Conservation (phyloP, 2,113 vertebrate genomes). For the Lepus americanus region DNA sequence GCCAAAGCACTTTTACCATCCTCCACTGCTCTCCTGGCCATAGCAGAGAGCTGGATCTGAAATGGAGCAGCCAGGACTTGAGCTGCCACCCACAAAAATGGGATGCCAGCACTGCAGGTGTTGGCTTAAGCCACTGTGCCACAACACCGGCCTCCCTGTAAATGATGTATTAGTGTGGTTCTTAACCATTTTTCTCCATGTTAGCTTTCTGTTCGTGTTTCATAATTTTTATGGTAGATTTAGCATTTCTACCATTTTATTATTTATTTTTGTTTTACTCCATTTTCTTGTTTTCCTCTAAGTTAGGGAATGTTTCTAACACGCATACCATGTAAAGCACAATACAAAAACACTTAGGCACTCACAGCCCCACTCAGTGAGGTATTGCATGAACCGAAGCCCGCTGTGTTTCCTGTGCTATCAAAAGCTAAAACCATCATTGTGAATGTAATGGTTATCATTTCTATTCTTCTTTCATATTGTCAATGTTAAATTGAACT, state of each 20-base stretch:
- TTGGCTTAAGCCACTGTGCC: too few species aligned
- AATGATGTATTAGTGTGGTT: background rate
- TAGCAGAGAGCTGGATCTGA: too few species aligned
- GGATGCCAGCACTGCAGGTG: too few species aligned
- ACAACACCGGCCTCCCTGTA: background rate
- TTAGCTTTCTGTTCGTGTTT: conserved; percentile 21
- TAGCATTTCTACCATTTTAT: background rate
- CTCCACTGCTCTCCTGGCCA: too few species aligned
- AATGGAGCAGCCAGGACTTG: too few species aligned
- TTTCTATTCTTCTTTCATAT: conserved; percentile 29
- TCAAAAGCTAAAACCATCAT: background rate
- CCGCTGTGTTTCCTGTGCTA: background rate
- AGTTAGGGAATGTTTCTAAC: background rate
- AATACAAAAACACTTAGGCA: too few species aligned
- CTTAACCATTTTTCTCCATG: background rate
- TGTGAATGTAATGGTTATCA: conserved; percentile 36
- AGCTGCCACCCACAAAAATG: too few species aligned
- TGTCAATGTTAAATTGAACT: background rate
- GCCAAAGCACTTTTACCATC: too few species aligned
- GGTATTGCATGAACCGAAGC: conserved; percentile 11
- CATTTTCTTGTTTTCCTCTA: conserved; percentile 8
- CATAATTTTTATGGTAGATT: conserved; percentile 26
- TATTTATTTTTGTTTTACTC: background rate
- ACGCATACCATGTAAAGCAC: background rate
- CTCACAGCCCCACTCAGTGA: background rate